phyloP scores from a whole-genome alignment of 2,888 invertebrate species.

The Chymomyza fuscimana region DNA sequence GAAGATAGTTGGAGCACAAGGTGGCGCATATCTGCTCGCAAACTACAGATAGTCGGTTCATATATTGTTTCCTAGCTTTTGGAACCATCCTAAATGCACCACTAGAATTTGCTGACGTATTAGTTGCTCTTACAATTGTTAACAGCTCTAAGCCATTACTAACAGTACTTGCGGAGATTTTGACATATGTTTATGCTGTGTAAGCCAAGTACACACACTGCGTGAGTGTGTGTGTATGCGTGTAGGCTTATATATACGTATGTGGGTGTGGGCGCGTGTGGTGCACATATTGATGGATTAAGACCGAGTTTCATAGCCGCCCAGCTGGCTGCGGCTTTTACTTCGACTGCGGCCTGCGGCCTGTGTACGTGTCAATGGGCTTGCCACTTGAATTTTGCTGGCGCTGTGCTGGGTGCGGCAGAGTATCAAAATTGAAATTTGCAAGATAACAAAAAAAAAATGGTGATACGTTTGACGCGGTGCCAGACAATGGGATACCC shows the following conservation, averaged over 20 bases:
- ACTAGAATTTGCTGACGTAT: constrained; percentile 33
- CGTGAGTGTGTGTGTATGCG: neutral
- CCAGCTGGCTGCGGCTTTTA: neutral
- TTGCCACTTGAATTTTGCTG: constrained; percentile 1
- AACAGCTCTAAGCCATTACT: neutral
- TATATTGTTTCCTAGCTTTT: neutral
- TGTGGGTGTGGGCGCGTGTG: neutral
- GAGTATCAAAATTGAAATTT: neutral
- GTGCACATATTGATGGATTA: constrained; percentile 4
- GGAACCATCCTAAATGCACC: neutral
- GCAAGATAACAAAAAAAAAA: constrained; percentile 3
- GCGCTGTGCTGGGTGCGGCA: neutral
- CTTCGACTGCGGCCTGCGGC: neutral
- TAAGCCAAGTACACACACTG: neutral
- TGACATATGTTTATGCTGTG: constrained; percentile 2
- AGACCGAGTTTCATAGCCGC: neutral
- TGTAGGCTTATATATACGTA: neutral
- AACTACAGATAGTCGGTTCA: neutral
- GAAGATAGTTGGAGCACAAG: too few species aligned
- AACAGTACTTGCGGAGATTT: neutral
- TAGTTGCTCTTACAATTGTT: neutral
- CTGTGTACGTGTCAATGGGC: constrained; percentile 6
- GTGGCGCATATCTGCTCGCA: too few species aligned
- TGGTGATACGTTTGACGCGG: too few species aligned
- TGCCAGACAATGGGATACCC: too few species aligned